Evolutionary conservation across 1,140 invertebrate genomes (phyloP), one percentile per base, ranked within the genome.

Genomic region (Drosophila arizonae): DNA sequence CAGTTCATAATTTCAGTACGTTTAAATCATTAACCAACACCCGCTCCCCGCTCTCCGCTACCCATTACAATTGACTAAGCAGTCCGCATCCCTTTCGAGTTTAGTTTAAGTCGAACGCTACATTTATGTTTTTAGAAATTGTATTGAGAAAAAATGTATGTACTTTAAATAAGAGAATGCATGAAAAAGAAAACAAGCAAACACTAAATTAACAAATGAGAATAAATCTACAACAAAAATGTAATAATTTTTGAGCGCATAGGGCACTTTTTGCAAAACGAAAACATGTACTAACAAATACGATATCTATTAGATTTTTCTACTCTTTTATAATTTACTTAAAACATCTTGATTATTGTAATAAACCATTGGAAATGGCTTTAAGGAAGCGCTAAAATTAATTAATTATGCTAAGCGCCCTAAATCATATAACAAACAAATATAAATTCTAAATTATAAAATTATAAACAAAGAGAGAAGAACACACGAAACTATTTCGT

Each of bases 241-340:
- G 58, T 77, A 79, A 80, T 88, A 87, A 87, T 87, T 88, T 88
- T 88, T 88, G 84, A 88, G 80, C 85, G 85, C 87, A 88, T 88
- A 89, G 65, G 66, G 84, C 84, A 88, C 84, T 88, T 88, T 88
- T 88, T 88, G 78, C 82, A 86, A 81, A 66, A 84, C 68, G 43
- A 85, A 67, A 66, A 87, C 67, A 64, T 75, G 77, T 81, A 86
- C 68, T 71, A 76, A 66, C 13, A 73, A 72, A 56, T 52, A 74
- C 54, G 60, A 79, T 88, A 87, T 84, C 80, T 84, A 88, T 88
- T 88, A 88, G 84, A 88, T 89, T 88, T 86, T 88, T 88, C 84
- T 88, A 88, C 84, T 88, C 84, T 88, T 88, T 80, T 88, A 88
- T 88, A 88, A 88, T 88, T 88, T 88, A 88, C 80, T 80, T 54